These are phyloP conservation scores for Passer domesticus DNA, from an alignment of 2,113 vertebrate species.

Conservation along the genomic window DNA sequence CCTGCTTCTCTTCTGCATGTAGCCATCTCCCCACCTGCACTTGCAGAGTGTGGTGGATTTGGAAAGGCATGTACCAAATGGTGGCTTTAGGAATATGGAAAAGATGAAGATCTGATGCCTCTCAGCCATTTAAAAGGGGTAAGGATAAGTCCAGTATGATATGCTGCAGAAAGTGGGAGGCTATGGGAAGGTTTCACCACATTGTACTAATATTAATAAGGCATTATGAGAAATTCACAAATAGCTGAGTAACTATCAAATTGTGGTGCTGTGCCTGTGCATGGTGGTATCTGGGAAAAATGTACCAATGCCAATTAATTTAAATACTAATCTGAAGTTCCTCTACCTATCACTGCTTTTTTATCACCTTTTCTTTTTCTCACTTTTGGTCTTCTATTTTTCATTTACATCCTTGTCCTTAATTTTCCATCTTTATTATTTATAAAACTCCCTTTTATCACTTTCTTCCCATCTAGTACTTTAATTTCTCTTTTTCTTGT, in stretches of 20 bases:
- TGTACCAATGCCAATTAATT: background rate
- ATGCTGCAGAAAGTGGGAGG: background rate
- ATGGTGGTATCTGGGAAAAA: background rate
- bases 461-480: background rate
- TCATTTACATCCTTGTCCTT: background rate
- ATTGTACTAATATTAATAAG: background rate
- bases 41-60: accelerated
- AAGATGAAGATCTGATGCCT: background rate
- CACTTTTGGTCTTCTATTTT: background rate
- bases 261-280: background rate
- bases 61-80: accelerated
- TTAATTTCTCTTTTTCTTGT: background rate
- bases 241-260: background rate
- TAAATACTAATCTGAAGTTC: background rate
- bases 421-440: background rate
- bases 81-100: background rate
- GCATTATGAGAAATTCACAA: background rate
- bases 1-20: background rate
- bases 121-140: background rate
- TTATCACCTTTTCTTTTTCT: background rate
- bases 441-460: background rate
- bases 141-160: background rate
- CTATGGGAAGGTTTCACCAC: background rate
- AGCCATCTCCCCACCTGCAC: accelerated
- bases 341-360: background rate